Evolutionary conservation across 2,113 vertebrate species (phyloP), one percentile per base, ranked within the genome.

Genomic region (Elgaria multicarinata): DNA sequence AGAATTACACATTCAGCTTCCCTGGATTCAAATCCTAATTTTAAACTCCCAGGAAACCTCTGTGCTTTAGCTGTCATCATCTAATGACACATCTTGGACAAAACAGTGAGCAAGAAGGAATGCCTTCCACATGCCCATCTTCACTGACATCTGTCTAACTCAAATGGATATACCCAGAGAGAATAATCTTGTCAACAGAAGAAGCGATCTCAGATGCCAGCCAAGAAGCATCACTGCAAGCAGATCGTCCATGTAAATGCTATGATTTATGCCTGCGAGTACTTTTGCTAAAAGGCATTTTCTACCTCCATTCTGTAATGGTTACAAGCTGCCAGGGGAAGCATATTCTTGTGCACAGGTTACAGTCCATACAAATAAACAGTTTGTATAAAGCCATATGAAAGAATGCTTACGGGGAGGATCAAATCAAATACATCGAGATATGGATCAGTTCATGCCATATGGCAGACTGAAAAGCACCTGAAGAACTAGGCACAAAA

Each of bases 31-130:
- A 85, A n/a, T 53, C 81, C 28, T 10, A 18, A 84, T 1, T 74
- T 75, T 83, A 69, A n/a, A 77, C 58, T 87, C 50, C 80, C 5
- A 90, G 71, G 91, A 89, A 64, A 72, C 72, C 87, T 84, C 64
- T 82, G 39, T n/a, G 79, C 55, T 62, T 62, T 31, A 42, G 88
- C 74, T 83, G 80, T 10, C 86, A 88, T 9, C 89, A 72, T 88
- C 12, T 39, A 92, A 36, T 55, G 85, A 72, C 71, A 87, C 74
- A 86, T 92, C 87, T 79, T 91, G 95, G 92, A 95, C 87, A 94
- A 90, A 77, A 87, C 89, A 89, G 71, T 90, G 94, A 94, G 78
- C 89, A 92, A 93, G 90, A 96, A 96, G 50, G 93, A 96, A 93
- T 95, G 80, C 83, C 83, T 92, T 88, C 46, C 90, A 90, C 85